A percentile compares a stretch with the other conserved stretches of the same genome.
Conservation (phyloP, 2,113 vertebrate species). For the Hemichromis elongatus region DNA sequence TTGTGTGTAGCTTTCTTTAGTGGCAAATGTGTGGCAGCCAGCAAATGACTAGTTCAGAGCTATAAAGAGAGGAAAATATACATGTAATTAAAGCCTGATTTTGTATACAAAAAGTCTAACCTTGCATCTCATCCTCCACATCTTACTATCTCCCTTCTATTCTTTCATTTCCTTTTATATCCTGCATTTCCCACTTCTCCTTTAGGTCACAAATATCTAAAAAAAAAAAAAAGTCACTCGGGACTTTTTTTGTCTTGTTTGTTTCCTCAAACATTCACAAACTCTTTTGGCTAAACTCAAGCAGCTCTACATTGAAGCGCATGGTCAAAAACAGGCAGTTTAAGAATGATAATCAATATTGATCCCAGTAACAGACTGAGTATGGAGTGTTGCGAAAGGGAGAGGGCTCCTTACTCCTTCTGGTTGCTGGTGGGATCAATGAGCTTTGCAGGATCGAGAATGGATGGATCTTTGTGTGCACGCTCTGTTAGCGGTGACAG, state of each 20-base stretch:
- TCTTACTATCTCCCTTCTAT: not conserved
- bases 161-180: not conserved
- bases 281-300: not conserved
- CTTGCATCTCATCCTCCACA: not conserved
- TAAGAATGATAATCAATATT: slow-evolving; percentile 71
- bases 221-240: not conserved
- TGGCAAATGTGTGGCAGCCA: not conserved
- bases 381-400: not conserved
- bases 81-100: not conserved
- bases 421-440: slow-evolving; percentile 62
- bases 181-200: not conserved
- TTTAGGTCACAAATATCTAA: not conserved
- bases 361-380: slow-evolving; percentile 53
- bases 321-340: slow-evolving; percentile 45
- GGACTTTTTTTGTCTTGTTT: not conserved
- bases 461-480: slow-evolving; percentile 29
- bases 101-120: not conserved
- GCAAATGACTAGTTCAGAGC: not conserved
- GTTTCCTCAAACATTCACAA: not conserved
- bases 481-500: slow-evolving; percentile 15
- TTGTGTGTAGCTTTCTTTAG: not conserved
- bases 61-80: not conserved
- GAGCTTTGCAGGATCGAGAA: slow-evolving; percentile 46
- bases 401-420: slow-evolving; percentile 1
- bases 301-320: not conserved